These are phyloP conservation scores for Lipophrys pholis DNA, from an alignment of 2,113 vertebrate species.

Conservation along the genomic window DNA sequence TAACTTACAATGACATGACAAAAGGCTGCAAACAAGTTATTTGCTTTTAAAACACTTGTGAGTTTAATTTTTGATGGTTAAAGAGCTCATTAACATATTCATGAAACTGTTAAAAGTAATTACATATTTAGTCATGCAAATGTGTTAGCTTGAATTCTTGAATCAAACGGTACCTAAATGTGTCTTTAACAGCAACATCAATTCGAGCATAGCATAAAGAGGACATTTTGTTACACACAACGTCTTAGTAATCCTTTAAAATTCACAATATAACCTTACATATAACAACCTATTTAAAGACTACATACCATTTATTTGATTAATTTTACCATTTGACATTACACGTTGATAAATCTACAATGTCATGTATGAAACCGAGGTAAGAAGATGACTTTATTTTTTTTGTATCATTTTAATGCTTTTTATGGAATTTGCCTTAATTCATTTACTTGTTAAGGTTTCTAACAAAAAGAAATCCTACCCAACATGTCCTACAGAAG, in stretches of 20 bases:
- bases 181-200: conserved; percentile 10
- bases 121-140: conserved; percentile 18
- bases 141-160: conserved; percentile 10
- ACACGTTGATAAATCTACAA: conserved; percentile 34
- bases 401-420: conserved; percentile 37
- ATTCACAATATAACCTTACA: conserved; percentile 38
- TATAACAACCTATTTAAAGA: conserved; percentile 30
- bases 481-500: conserved; percentile 18
- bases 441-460: conserved; percentile 32
- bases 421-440: conserved; percentile 24
- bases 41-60: neutral
- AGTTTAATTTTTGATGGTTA: neutral
- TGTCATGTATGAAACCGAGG: conserved; percentile 2
- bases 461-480: conserved; percentile 30
- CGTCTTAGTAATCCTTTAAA: conserved; percentile 51
- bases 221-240: conserved; percentile 49
- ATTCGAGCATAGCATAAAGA: conserved; percentile 22
- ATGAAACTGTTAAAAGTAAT: conserved; percentile 7
- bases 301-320: neutral
- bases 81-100: conserved; percentile 29
- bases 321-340: conserved; percentile 8
- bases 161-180: conserved; percentile 27
- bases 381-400: conserved; percentile 34
- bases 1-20: neutral
- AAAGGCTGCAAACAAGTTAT: neutral